A percentile compares a stretch with the other conserved stretches of the same genome.
Conservation (phyloP, 2,797 vertebrate species). For the Erpetoichthys calabaricus region DNA sequence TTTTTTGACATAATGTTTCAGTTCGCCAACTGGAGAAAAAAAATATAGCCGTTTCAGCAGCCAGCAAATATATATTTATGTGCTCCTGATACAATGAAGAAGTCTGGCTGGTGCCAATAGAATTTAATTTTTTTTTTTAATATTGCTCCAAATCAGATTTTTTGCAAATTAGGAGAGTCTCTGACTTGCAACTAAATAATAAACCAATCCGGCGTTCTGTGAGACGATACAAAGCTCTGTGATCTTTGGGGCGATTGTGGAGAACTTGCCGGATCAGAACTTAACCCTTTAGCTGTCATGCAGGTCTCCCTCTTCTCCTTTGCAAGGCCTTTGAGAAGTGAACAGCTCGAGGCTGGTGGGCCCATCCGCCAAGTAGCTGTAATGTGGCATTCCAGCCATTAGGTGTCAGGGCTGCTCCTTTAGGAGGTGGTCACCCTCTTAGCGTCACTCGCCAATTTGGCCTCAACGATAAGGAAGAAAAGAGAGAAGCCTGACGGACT, state of each 20-base stretch:
- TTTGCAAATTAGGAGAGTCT: slow-evolving; percentile 3
- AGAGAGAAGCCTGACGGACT: no score
- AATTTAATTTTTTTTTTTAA: slow-evolving; percentile 21
- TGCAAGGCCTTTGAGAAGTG: no score
- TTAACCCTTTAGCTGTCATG: no score
- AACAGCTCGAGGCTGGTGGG: no score
- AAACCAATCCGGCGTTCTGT: background rate
- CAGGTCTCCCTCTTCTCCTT: no score
- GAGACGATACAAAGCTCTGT: background rate
- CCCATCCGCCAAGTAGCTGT: no score
- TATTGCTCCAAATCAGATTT: slow-evolving; percentile 2
- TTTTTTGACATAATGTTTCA: slow-evolving; percentile 25
- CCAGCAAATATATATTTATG: slow-evolving; percentile 8
- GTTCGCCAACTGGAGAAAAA: slow-evolving; percentile 8
- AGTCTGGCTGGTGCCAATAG: slow-evolving; percentile 19
- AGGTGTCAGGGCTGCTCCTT: no score
- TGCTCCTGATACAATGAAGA: slow-evolving; percentile 20
- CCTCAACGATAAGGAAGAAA: no score
- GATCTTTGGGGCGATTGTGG: background rate
- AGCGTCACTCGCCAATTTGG: no score
- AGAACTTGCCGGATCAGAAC: no score
- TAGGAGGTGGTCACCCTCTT: no score
- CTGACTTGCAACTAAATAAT: slow-evolving; percentile 1
- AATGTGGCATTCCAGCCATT: no score
- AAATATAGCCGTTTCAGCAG: slow-evolving; percentile 21